Conservation (phyloP, 2,113 vertebrate genomes). For the Dryoscopus gambensis region DNA sequence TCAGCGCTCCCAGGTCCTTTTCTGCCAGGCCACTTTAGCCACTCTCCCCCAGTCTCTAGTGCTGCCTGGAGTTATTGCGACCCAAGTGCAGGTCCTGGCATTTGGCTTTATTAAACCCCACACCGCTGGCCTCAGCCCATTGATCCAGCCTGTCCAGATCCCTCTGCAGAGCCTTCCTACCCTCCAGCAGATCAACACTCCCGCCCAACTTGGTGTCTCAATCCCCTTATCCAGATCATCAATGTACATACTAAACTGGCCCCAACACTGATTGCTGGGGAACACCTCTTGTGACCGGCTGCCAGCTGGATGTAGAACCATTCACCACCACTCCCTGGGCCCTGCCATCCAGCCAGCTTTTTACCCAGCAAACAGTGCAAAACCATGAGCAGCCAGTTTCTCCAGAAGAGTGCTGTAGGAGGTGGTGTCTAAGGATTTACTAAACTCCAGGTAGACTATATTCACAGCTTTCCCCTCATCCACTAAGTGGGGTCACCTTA, state of each 20-base stretch:
- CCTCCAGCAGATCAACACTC: not conserved
- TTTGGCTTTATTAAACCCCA: not conserved
- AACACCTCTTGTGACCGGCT: fast-evolving
- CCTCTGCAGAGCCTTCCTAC: not conserved
- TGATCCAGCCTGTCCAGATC: not conserved
- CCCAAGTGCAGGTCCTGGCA: not conserved
- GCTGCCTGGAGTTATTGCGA: not conserved
- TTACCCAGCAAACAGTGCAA: not conserved
- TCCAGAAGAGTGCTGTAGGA: not conserved
- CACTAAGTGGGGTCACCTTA: not conserved
- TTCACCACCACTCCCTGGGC: too few species aligned
- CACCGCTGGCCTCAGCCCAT: not conserved
- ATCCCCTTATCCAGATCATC: not conserved
- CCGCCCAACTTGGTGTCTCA: not conserved
- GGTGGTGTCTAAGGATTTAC: not conserved
- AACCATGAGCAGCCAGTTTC: not conserved
- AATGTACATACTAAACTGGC: not conserved
- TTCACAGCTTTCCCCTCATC: not conserved
- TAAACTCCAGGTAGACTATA: not conserved
- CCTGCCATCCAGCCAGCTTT: not conserved
- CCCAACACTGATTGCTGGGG: not conserved
- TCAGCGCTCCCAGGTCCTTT: not conserved
- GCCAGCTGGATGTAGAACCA: not conserved
- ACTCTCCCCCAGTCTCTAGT: not conserved
- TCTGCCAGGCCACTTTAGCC: not conserved